A percentile compares a stretch with the other conserved stretches of the same genome.
phyloP scores from a whole-genome alignment of 2,888 invertebrate species.

The Diarsia rubi region DNA sequence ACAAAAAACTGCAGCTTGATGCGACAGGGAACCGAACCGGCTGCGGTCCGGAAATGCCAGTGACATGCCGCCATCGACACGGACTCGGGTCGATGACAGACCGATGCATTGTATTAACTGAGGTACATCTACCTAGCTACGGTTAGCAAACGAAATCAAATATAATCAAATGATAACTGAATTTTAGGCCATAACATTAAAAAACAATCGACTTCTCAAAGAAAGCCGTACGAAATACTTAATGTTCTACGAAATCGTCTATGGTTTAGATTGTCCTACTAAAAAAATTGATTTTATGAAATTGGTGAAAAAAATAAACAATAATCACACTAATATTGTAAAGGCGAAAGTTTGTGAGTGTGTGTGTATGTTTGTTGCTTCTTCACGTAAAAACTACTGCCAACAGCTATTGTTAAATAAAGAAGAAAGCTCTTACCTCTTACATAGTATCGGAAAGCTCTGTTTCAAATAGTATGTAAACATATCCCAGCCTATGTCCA shows the following conservation, averaged over 20 bases:
- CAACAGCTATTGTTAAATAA: neutral
- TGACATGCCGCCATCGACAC: slow-evolving; percentile 50
- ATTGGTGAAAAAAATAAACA: neutral
- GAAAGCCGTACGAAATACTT: neutral
- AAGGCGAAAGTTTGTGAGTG: no score
- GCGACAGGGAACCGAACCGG: slow-evolving; percentile 54
- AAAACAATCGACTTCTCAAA: neutral
- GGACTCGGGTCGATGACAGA: slow-evolving; percentile 60
- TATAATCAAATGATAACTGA: neutral
- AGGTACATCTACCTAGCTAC: neutral
- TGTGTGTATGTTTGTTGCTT: no score
- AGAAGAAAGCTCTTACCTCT: neutral
- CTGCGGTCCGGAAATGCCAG: slow-evolving; percentile 63
- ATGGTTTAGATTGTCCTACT: neutral
- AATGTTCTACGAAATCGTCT: neutral
- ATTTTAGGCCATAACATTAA: neutral
- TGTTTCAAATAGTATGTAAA: neutral
- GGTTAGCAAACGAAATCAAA: neutral
- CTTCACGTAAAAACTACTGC: no score
- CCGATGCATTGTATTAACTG: slow-evolving; percentile 28
- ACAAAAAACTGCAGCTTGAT: slow-evolving; percentile 59
- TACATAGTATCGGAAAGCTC: neutral
- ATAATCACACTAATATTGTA: no score
- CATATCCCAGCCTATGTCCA: no score
- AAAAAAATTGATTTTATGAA: neutral